A percentile compares a stretch with the other conserved stretches of the same genome.
Conservation (phyloP, 2,113 vertebrate species). For the Phalacrocorax carbo region DNA sequence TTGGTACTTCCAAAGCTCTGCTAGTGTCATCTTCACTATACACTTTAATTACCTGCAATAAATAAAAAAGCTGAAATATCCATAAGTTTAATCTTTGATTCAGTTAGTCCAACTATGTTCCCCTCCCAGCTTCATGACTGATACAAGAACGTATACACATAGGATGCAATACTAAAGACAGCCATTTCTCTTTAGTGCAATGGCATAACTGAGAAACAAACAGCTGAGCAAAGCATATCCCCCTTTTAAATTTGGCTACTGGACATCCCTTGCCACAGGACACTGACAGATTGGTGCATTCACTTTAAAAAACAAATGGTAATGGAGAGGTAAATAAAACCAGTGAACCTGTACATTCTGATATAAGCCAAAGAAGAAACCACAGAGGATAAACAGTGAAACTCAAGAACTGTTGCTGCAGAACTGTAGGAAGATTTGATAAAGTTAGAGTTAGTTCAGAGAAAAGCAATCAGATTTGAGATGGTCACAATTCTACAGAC, state of each 20-base stretch:
- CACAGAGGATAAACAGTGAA: neutral
- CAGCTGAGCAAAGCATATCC: neutral
- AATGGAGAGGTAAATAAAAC: neutral
- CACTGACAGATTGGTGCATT: neutral
- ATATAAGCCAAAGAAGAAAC: neutral
- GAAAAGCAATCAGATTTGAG: neutral
- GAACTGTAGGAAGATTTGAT: neutral
- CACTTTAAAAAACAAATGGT: neutral
- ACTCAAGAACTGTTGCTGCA: neutral
- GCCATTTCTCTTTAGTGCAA: neutral
- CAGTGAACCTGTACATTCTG: neutral
- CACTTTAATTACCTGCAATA: slow-evolving; percentile 92
- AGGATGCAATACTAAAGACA: neutral
- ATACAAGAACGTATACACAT: neutral
- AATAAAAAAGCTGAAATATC: neutral
- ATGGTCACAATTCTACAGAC: neutral
- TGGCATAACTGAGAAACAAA: neutral
- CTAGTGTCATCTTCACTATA: slow-evolving; percentile 94
- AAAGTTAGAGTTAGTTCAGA: neutral
- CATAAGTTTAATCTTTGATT: neutral
- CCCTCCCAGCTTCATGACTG: neutral
- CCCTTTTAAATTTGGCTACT: neutral
- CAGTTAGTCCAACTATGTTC: neutral
- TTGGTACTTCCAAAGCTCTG: slow-evolving; percentile 90
- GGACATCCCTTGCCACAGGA: neutral